These are phyloP conservation scores for Xanthorhoe designata DNA, from an alignment of 2,888 invertebrate species.

Conservation along the genomic window DNA sequence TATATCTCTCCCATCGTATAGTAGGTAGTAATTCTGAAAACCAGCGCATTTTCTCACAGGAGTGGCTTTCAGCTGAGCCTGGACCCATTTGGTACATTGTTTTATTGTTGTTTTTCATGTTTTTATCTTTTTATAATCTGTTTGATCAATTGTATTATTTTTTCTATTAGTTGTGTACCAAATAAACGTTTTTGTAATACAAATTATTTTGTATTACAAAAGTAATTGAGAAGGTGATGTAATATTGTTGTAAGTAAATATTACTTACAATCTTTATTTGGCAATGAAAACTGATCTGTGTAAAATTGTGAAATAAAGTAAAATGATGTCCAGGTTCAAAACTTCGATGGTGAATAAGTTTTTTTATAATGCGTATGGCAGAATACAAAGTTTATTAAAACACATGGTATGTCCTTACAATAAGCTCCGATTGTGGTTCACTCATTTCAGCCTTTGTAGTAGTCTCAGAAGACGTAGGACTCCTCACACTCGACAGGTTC, in stretches of 20 bases:
- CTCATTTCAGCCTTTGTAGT: slow-evolving; percentile 58
- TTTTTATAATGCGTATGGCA: neutral
- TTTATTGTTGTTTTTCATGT: too few species aligned
- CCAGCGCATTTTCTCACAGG: too few species aligned
- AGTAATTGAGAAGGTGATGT: slow-evolving; percentile 14
- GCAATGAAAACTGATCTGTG: slow-evolving; percentile 54
- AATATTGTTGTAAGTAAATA: slow-evolving; percentile 16
- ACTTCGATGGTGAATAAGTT: neutral
- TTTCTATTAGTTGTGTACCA: too few species aligned
- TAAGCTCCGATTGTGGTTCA: slow-evolving; percentile 64
- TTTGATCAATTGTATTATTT: too few species aligned
- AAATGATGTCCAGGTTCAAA: neutral
- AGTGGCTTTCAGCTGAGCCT: too few species aligned
- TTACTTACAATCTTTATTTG: slow-evolving; percentile 46
- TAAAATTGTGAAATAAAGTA: neutral
- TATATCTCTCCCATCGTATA: too few species aligned
- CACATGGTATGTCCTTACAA: slow-evolving; percentile 57
- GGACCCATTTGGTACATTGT: too few species aligned
- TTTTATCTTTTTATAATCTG: too few species aligned
- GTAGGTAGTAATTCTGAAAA: too few species aligned
- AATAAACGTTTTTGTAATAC: too few species aligned
- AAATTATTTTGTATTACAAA: too few species aligned
- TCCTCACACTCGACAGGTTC: slow-evolving; percentile 73
- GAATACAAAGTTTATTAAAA: neutral
- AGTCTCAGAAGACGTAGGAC: slow-evolving; percentile 61